phyloP scores from a whole-genome alignment of 2,888 invertebrate species.

The Archaeoteleia sp. region DNA sequence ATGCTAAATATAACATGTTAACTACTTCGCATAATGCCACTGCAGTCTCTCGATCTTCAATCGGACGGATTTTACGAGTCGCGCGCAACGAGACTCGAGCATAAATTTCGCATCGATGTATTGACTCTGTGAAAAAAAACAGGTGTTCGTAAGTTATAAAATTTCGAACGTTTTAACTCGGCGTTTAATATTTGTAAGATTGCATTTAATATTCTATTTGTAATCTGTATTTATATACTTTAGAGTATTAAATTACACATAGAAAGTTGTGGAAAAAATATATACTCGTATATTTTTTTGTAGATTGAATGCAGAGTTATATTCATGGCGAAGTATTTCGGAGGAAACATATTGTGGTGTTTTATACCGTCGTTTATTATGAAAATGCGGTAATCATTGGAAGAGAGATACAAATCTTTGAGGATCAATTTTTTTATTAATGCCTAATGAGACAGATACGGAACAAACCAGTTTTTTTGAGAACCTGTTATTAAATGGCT shows the following conservation, averaged over 20 bases:
- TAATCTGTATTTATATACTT: too few species aligned
- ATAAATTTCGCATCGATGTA: constrained; percentile 19
- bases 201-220: too few species aligned
- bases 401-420: constrained; percentile 41
- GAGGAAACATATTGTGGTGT: neutral
- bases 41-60: constrained; percentile 46
- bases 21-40: constrained; percentile 81
- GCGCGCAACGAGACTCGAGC: constrained; percentile 21
- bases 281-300: too few species aligned
- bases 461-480: constrained; percentile 54
- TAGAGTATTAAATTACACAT: too few species aligned
- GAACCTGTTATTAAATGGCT: constrained; percentile 55
- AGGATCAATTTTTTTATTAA: constrained; percentile 50
- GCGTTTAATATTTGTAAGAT: too few species aligned
- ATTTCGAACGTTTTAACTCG: too few species aligned
- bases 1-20: constrained; percentile 76
- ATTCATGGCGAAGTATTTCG: too few species aligned
- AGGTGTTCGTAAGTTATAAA: too few species aligned
- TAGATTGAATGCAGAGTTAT: too few species aligned
- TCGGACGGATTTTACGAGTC: constrained; percentile 42
- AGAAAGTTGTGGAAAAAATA: too few species aligned
- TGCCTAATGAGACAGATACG: constrained; percentile 51
- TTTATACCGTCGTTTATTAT: constrained; percentile 14
- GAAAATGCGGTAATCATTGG: constrained; percentile 32
- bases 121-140: neutral